A percentile compares a stretch with the other conserved stretches of the same genome.
phyloP scores from a whole-genome alignment of 2,113 vertebrate species.

The Plotosus lineatus region DNA sequence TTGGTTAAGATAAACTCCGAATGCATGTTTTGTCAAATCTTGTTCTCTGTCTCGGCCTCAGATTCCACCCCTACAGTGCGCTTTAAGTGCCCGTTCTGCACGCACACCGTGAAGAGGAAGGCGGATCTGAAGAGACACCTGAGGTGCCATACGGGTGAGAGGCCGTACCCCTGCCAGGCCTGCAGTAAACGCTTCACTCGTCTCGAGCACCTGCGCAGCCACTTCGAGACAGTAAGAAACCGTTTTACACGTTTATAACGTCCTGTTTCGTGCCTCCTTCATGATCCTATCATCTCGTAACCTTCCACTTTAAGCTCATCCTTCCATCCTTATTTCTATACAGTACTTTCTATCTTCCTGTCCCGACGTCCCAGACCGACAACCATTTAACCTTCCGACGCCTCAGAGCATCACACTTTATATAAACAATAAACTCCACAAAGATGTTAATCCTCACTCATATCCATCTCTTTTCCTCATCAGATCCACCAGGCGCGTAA shows the following conservation, averaged over 20 bases:
- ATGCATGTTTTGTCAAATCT: neutral
- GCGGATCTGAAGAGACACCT: conserved; percentile 95
- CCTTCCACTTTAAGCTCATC: too few relatives aligned
- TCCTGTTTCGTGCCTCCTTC: neutral
- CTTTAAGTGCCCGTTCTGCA: conserved; percentile 97
- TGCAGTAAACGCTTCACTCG: conserved; percentile 95
- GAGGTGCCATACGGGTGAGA: conserved; percentile 93
- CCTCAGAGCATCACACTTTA: neutral
- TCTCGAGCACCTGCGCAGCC: conserved; percentile 93
- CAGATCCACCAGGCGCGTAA: conserved; percentile 98
- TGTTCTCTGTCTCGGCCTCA: conserved; percentile 54
- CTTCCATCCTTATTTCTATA: neutral
- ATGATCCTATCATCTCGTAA: neutral
- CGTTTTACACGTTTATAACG: conserved; percentile 6
- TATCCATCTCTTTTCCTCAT: neutral
- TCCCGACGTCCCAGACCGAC: too few relatives aligned
- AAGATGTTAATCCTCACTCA: neutral
- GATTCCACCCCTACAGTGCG: conserved; percentile 87
- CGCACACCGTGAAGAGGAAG: conserved; percentile 95
- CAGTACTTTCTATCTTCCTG: neutral
- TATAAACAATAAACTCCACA: neutral
- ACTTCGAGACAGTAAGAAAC: conserved; percentile 88
- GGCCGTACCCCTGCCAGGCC: conserved; percentile 93
- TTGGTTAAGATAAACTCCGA: neutral
- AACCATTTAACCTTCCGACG: too few relatives aligned